Conservation (phyloP, 1,140 invertebrate species). For the Gerris buenoi region DNA sequence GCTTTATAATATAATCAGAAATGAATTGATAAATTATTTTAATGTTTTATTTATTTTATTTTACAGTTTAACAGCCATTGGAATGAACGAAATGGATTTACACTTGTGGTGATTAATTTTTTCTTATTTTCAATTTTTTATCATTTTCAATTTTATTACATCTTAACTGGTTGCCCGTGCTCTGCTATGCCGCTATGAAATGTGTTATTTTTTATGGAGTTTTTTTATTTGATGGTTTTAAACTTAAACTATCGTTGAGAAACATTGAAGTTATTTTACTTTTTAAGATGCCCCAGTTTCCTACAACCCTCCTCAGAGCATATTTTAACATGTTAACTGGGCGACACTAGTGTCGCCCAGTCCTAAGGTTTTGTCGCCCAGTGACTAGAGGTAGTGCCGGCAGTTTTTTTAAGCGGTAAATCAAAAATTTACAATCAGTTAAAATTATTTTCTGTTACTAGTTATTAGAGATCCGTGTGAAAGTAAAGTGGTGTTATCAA, state of each 20-base stretch:
- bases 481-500: too few relatives aligned
- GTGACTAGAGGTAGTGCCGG: too few relatives aligned
- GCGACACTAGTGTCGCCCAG: too few relatives aligned
- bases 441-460: too few relatives aligned
- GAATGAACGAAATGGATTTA: conserved; percentile 14
- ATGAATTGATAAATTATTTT: too few relatives aligned
- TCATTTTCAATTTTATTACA: background rate
- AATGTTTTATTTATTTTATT: background rate
- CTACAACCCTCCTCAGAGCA: too few relatives aligned
- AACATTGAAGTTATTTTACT: background rate
- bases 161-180: background rate
- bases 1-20: too few relatives aligned
- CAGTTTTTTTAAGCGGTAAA: too few relatives aligned
- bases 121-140: conserved; percentile 1
- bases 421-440: too few relatives aligned
- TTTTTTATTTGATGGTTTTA: background rate
- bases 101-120: conserved; percentile 14
- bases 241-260: background rate
- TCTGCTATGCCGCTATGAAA: background rate
- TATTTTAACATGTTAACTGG: too few relatives aligned
- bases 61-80: conserved; percentile 14
- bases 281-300: background rate
- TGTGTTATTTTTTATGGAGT: background rate
- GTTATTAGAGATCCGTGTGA: too few relatives aligned
- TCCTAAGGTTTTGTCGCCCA: too few relatives aligned